Conservation (phyloP, 2,797 vertebrate genomes). For the Lerista edwardsae region DNA sequence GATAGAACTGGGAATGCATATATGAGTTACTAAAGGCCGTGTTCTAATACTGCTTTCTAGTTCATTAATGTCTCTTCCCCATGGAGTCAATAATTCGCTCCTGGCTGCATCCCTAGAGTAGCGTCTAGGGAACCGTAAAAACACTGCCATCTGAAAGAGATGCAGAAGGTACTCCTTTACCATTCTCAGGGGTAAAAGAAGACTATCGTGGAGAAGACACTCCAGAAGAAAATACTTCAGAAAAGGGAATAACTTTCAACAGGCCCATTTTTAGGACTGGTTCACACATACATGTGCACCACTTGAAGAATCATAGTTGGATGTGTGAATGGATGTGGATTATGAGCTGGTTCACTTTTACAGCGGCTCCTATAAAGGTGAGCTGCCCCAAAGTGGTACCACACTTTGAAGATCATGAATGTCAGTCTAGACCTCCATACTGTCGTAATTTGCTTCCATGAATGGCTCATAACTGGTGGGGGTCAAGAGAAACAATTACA, state of each 20-base stretch:
- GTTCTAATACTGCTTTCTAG: slow-evolving; percentile 57
- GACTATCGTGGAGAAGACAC: neutral
- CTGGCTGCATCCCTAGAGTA: slow-evolving; percentile 48
- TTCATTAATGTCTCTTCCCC: slow-evolving; percentile 60
- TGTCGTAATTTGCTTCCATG: neutral
- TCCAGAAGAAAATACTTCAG: neutral
- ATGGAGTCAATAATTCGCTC: slow-evolving; percentile 56
- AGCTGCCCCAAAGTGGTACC: neutral
- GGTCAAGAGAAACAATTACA: slow-evolving; percentile 13
- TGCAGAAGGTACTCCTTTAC: neutral
- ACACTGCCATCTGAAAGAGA: slow-evolving; percentile 36
- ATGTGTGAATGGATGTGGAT: neutral
- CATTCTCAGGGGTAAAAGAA: neutral
- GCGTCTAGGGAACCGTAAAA: slow-evolving; percentile 47
- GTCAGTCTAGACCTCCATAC: neutral
- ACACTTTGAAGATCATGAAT: neutral
- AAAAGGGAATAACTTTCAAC: neutral
- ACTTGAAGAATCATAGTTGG: neutral
- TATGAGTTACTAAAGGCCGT: slow-evolving; percentile 37
- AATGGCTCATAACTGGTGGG: neutral
- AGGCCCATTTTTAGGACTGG: neutral
- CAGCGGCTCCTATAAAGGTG: neutral
- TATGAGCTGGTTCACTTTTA: neutral
- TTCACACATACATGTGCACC: neutral
- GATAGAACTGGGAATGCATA: slow-evolving; percentile 14